Evolutionary conservation across 1,140 invertebrate species (phyloP), one percentile per base, ranked within the genome.

Genomic region (Nephila pilipes): DNA sequence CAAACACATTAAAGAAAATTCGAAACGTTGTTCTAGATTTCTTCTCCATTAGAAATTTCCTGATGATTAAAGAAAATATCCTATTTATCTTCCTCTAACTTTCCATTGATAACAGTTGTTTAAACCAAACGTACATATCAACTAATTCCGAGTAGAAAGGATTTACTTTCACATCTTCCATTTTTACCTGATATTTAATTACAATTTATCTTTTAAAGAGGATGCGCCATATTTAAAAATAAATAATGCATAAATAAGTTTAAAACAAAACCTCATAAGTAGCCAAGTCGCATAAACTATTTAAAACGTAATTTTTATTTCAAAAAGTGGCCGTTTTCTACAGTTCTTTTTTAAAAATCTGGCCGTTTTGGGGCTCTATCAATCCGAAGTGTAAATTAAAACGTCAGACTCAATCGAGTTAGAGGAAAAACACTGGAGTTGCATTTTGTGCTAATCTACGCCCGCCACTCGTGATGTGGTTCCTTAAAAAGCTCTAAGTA

Each of bases 381-480:
- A 60, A 58, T 12, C 5, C 16, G 16, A 75, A 22, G 69, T 75
- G 69, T 75, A 29, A 75, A 75, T 75, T 75, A 75, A 75, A 75
- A 75, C 25, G 25, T 29, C 69, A 32, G 69, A 75, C 69, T 32
- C 25, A 75, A 29, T 75, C 32, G 25, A 32, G 25, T 36, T 29
- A 22, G 18, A 54, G 25, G 6, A 60, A 87, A 58, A 87, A 60
- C 57, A 32, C 54, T 46, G 54, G 55, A 79, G 46, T 46, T 46
- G 46, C 46, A 46, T 46, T 46, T 87, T 60, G 22, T 60, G 38
- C 85, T 87, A 87, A 87, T 60, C 85, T 87, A 32, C 55, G 85
- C 54, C 58, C 25, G 25, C 16, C n/a, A 25, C 60, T 54, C 85
- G 85, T 87, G 85, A 87, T 60, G 25, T 87, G 85, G 55, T 46